Percentiles rank a stretch among this genome's conserved stretches.
Conservation (phyloP, 2,797 vertebrate species). For the Acropternis orthonyx region DNA sequence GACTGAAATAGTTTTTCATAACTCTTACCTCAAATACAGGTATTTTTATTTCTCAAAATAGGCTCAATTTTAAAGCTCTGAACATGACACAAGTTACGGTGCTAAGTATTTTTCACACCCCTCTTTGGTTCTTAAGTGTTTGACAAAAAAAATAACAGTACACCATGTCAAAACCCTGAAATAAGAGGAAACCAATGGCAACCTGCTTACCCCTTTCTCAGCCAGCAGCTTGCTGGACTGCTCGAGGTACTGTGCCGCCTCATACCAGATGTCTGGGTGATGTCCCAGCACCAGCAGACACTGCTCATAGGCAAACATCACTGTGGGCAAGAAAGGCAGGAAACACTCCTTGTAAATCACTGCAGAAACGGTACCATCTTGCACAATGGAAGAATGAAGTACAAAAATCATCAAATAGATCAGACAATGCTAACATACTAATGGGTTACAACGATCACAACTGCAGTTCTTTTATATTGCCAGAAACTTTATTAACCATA, state of each 20-base stretch:
- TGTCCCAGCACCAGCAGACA: slow-evolving; percentile 97
- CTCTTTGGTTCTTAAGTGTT: background rate
- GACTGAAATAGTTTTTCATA: background rate
- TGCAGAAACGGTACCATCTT: background rate
- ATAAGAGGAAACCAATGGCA: background rate
- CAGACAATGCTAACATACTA: background rate
- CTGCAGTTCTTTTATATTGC: background rate
- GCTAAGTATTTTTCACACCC: background rate
- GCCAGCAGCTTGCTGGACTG: slow-evolving; percentile 98
- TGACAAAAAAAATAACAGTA: background rate
- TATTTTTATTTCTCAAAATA: background rate
- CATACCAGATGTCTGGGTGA: slow-evolving; percentile 98
- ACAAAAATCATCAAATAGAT: background rate
- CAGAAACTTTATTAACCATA: background rate
- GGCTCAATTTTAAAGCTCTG: background rate
- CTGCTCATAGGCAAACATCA: slow-evolving; percentile 99
- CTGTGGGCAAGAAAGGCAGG: slow-evolving; percentile 69
- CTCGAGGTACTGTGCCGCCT: slow-evolving; percentile 97
- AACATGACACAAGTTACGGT: background rate
- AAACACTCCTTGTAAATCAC: background rate
- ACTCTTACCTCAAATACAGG: background rate
- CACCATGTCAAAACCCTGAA: background rate
- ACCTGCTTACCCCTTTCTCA: slow-evolving; percentile 91
- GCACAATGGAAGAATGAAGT: background rate
- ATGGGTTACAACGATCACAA: background rate